phyloP scores from a whole-genome alignment of 1,140 invertebrate species.

The Neodiprion lecontei region DNA sequence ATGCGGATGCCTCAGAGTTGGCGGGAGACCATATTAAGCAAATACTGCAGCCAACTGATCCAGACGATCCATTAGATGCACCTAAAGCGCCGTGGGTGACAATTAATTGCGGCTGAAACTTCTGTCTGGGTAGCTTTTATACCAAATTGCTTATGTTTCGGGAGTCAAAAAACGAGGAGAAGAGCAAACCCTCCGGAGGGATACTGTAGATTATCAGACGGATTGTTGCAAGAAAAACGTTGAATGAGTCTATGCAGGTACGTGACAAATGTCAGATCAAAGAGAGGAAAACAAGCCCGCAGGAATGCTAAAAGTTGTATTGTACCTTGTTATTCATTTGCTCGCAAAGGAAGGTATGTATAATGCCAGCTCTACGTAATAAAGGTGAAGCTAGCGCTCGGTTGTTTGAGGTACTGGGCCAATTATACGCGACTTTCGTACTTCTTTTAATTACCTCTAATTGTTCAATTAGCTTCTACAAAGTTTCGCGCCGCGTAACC shows the following conservation, averaged over 20 bases:
- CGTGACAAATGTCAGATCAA: not conserved
- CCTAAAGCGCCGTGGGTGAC: too few relatives aligned
- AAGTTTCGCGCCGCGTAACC: not conserved
- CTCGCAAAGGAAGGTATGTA: too few relatives aligned
- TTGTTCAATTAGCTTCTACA: conserved; percentile 7
- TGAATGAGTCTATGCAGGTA: not conserved
- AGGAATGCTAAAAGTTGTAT: not conserved
- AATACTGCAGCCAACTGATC: too few relatives aligned
- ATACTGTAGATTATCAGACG: too few relatives aligned
- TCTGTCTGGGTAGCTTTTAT: too few relatives aligned
- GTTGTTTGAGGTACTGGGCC: conserved; percentile 1
- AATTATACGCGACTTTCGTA: not conserved
- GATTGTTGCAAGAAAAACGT: too few relatives aligned
- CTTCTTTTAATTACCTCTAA: conserved; percentile 6
- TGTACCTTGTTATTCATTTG: too few relatives aligned
- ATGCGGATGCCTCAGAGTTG: not conserved
- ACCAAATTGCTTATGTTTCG: too few relatives aligned
- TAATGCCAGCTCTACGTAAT: not conserved
- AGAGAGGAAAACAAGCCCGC: not conserved
- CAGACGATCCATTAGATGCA: too few relatives aligned
- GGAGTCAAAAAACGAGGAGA: too few relatives aligned
- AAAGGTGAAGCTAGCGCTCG: not conserved
- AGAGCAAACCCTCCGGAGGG: too few relatives aligned
- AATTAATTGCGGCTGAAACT: too few relatives aligned
- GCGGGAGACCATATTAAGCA: not conserved